Evolutionary conservation across 1,140 invertebrate species (phyloP), one percentile per base, ranked within the genome.

Genomic region (Melanaphis sacchari): DNA sequence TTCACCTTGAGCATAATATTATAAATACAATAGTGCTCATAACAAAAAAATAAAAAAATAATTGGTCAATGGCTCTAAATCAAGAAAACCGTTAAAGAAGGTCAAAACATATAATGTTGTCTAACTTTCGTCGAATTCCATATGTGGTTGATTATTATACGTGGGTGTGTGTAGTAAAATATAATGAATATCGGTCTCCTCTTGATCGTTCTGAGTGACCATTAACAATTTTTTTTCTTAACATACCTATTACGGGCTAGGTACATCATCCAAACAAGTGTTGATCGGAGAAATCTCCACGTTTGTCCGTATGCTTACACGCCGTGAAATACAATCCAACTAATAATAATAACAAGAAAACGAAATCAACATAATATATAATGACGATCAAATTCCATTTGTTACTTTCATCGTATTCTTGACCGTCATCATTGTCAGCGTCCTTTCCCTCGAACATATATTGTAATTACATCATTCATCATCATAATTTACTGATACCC

Each of bases 371-470:
- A 46, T 89, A 90, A 88, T 49, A 36, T 91, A 52, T 93, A 93
- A 93, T 93, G 91, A 93, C 91, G 91, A 93, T 93, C 91, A 24
- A 92, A 92, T 92, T 92, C 91, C 91, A 54, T 93, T 54, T 85
- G 91, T 93, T 85, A 84, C 91, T 93, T 93, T 93, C 91, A 85
- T 93, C 91, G 81, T 40, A 21, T 91, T 85, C 46, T 85, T 52
- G 46, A 41, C 91, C 91, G 91, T 93, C 91, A 82, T 92, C 91
- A 81, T 92, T 92, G 91, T 92, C 76, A 40, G 81, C 91, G 38
- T 93, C 91, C 91, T 85, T 85, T 85, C 91, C 41, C 66, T 81
- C 89, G 89, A 54, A 36, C 66, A 46, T 15, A 59, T 76, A 59
- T 91, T 41, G 76, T 85, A 93, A 93, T 93, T 93, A 93, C 91